Base-by-base conservation (phyloP, 2,113 vertebrate species). In the Xerus inauris region DNA sequence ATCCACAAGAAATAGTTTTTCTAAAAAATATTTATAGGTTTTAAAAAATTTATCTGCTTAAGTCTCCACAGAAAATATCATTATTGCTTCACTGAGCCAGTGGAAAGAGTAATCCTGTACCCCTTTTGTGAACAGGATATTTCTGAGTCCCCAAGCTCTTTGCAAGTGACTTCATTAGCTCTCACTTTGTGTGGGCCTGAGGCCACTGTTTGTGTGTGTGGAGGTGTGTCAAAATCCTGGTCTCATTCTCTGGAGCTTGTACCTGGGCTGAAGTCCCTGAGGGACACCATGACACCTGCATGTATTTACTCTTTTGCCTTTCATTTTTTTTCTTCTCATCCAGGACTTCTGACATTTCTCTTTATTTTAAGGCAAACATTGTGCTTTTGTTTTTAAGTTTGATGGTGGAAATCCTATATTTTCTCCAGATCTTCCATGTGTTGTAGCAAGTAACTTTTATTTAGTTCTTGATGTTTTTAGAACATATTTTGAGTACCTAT, bases 391-490 rank as follows among this genome's bases (percentile, higher is more conserved):
- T 40, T 32, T 67, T 47, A 73, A 82, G 89, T 45, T 64, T 77
- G 38, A 40, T 40, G 13, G 2, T 9, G 1, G 22, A 40, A 79
- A 7, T 42, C 24, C 9, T 85, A 26, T 93, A 65, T 85, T 91
- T 84, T 92, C 69, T 91, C 38, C 30, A 54, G 80, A 75, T 32
- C 88, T 87, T 59, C 57, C 30, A 54, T 91, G 67, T 51, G 12
- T 71, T 65, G 0, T 73, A 89, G 30, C 38, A 51, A 32, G 24
- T 71, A 86, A 81, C 32, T 95, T 73, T 64, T 30, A 72, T 65
- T 96, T 86, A 73, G 51, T 91, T 96, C 12, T 67, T 73, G 80
- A 76, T 73, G 75, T 89, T 93, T 88, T 73, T 19, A 71, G 92
- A 95, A 82, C 5, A 38, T 40, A 59, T 77, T 89, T 93, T 82